These are phyloP conservation scores for Idaea biselata DNA, from an alignment of 2,888 invertebrate species.

Conservation along the genomic window DNA sequence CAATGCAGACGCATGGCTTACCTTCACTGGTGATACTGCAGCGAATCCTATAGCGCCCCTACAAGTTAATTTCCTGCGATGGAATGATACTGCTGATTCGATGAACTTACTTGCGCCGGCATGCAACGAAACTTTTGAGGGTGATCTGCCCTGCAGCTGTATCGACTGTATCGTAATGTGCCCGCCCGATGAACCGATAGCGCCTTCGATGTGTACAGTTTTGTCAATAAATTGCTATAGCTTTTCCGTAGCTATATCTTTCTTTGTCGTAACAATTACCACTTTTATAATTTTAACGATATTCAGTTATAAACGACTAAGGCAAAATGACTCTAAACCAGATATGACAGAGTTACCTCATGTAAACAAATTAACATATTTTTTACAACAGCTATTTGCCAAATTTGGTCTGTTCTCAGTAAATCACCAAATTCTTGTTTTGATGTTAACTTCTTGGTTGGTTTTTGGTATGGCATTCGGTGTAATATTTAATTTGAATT, in stretches of 20 bases:
- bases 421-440: conserved; percentile 81
- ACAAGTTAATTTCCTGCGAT: conserved; percentile 79
- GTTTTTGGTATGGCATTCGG: conserved; percentile 83
- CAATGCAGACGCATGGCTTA: conserved; percentile 81
- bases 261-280: conserved; percentile 67
- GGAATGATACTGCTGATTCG: conserved; percentile 56
- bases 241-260: conserved; percentile 81
- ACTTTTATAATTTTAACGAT: conserved; percentile 53
- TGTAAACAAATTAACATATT: conserved; percentile 39
- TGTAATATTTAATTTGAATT: conserved; percentile 77
- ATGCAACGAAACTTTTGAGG: conserved; percentile 81
- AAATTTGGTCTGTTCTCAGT: conserved; percentile 82
- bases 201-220: conserved; percentile 76
- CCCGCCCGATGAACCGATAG: conserved; percentile 66
- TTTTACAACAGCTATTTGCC: conserved; percentile 55
- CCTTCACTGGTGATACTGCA: conserved; percentile 80
- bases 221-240: conserved; percentile 82
- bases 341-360: conserved; percentile 14
- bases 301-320: conserved; percentile 33
- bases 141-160: conserved; percentile 86
- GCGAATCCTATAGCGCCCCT: conserved; percentile 82
- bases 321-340: conserved; percentile 25
- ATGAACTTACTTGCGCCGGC: conserved; percentile 69
- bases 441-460: conserved; percentile 83
- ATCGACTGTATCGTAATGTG: conserved; percentile 87